A percentile compares a stretch with the other conserved stretches of the same genome.
These are phyloP conservation scores for Alectoris magna DNA, from an alignment of 2,797 vertebrate species.

Conservation along the genomic window DNA sequence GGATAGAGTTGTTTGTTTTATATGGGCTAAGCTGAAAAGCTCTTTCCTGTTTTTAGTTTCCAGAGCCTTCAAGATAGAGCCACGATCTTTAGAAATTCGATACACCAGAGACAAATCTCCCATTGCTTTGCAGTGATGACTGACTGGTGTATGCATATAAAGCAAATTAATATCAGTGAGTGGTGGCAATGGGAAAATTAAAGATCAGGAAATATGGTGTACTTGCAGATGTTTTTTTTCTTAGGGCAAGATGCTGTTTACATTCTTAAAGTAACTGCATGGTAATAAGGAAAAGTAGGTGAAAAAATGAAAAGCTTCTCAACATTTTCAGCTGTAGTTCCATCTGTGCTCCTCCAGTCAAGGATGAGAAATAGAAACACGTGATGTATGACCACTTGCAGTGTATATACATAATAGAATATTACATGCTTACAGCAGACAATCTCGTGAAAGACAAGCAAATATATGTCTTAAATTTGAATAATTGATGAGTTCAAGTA, in stretches of 20 bases:
- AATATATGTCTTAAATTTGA: conserved; percentile 3
- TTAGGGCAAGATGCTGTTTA: background rate
- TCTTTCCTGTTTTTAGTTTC: conserved; percentile 18
- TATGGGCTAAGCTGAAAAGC: background rate
- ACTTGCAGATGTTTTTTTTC: background rate
- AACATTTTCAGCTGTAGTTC: conserved; percentile 22
- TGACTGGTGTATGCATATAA: background rate
- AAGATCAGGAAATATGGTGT: conserved; percentile 13
- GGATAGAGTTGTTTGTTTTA: conserved; percentile 1
- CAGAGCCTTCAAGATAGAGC: background rate
- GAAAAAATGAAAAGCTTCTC: conserved; percentile 12
- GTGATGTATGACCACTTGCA: background rate
- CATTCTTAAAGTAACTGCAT: background rate
- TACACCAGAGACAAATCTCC: conserved; percentile 4
- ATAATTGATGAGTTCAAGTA: conserved; percentile 34
- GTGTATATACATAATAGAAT: background rate
- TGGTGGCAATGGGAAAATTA: conserved; percentile 11
- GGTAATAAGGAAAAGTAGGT: background rate
- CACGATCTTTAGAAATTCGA: background rate
- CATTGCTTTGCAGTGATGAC: background rate
- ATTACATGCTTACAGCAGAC: background rate
- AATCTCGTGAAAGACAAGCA: background rate
- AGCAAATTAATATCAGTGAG: conserved; percentile 26
- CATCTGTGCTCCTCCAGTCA: conserved; percentile 4
- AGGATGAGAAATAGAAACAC: background rate